Percentiles rank a stretch among this genome's conserved stretches.
Evolutionary conservation across 2,113 vertebrate species (phyloP).

Genomic region (Atherinomorus stipes): DNA sequence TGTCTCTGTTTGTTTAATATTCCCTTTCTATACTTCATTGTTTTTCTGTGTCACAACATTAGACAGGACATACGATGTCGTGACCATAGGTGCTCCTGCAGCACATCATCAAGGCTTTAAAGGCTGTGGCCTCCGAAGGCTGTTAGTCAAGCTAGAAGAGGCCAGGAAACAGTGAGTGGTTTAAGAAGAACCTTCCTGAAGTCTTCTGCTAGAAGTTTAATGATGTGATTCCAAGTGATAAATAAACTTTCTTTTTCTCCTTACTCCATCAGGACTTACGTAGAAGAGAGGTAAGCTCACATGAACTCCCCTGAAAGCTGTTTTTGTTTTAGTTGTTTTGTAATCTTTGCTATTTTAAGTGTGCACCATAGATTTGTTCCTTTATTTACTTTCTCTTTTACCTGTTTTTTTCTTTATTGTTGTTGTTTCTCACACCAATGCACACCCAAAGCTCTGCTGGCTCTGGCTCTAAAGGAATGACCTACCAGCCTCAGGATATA

Average conservation of each 20-base stretch:
- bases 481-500: constrained; percentile 94
- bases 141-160: constrained; percentile 96
- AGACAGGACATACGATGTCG: constrained; percentile 97
- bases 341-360: neutral
- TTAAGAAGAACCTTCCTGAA: neutral
- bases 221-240: neutral
- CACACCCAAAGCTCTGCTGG: constrained; percentile 79
- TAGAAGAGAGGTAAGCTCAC: constrained; percentile 94
- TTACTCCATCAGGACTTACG: constrained; percentile 86
- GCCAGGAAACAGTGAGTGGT: constrained; percentile 95
- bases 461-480: constrained; percentile 86
- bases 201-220: neutral
- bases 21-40: neutral
- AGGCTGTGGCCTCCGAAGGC: constrained; percentile 92
- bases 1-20: neutral
- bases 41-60: constrained; percentile 7
- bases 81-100: constrained; percentile 96
- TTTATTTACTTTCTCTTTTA: neutral
- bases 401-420: neutral
- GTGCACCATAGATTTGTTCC: neutral
- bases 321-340: neutral
- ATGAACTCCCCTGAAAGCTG: neutral
- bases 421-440: neutral
- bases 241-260: constrained; percentile 49
- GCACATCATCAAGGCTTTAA: constrained; percentile 98